phyloP scores from a whole-genome alignment of 2,797 vertebrate genomes.

The Pogonophryne albipinna region DNA sequence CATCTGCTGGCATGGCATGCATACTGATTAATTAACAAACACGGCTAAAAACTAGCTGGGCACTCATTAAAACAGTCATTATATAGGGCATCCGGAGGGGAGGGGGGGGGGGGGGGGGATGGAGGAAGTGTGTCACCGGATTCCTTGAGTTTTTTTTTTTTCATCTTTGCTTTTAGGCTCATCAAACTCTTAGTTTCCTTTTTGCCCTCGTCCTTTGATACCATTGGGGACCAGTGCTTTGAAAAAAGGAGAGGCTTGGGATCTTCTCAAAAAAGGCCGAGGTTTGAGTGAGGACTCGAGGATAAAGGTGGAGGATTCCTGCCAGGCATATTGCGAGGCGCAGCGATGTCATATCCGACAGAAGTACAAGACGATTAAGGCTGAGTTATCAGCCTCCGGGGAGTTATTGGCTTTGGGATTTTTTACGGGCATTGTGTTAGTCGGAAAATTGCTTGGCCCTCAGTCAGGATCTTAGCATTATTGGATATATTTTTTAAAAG shows the following conservation, averaged over 20 bases:
- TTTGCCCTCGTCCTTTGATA: conserved; percentile 16
- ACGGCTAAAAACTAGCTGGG: conserved; percentile 64
- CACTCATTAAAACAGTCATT: conserved; percentile 62
- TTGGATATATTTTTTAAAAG: conserved; percentile 30
- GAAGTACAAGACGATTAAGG: conserved; percentile 51
- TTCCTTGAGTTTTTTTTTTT: conserved; percentile 33
- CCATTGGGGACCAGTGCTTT: conserved; percentile 17
- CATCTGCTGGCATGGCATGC: conserved; percentile 77
- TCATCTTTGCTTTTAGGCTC: conserved; percentile 21
- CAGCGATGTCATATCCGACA: conserved; percentile 39
- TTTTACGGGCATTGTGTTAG: conserved; percentile 56
- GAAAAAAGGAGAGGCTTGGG: conserved; percentile 20
- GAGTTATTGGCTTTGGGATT: conserved; percentile 56
- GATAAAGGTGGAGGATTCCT: conserved; percentile 27
- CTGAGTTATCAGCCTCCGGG: conserved; percentile 55
- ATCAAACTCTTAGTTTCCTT: conserved; percentile 42
- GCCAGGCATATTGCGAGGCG: conserved; percentile 27
- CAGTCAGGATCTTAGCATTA: conserved; percentile 47
- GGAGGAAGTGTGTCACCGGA: too few species aligned
- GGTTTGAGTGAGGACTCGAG: conserved; percentile 12
- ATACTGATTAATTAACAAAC: conserved; percentile 76
- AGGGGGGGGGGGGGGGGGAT: too few species aligned
- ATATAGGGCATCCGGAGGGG: conserved; percentile 61
- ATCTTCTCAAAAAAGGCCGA: conserved; percentile 42
- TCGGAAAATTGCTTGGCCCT: conserved; percentile 54